phyloP scores from a whole-genome alignment of 1,140 invertebrate genomes.

The Pollicipes pollicipes region DNA sequence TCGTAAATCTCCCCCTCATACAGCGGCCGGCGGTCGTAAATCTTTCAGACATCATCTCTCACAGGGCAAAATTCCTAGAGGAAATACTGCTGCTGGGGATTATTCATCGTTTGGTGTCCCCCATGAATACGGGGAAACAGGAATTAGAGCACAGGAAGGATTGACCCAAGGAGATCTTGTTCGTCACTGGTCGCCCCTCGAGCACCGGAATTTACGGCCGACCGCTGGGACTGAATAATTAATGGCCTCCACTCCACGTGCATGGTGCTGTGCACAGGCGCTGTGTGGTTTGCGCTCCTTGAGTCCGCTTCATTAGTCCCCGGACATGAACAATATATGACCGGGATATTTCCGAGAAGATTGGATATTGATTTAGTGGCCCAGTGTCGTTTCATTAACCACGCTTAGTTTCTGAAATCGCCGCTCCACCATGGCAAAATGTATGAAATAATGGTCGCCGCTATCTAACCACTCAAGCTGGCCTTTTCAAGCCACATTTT shows the following conservation, averaged over 20 bases:
- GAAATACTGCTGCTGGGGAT: not conserved
- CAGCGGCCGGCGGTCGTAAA: not conserved
- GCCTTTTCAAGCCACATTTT: not conserved
- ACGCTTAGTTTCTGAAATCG: not conserved
- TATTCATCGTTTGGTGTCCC: slow-evolving; percentile 1
- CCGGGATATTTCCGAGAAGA: not conserved
- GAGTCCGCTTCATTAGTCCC: not conserved
- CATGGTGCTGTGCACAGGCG: not conserved
- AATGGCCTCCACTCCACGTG: not conserved
- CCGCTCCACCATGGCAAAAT: not conserved
- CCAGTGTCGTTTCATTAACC: not conserved
- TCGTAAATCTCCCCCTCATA: not conserved
- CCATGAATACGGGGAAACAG: not conserved
- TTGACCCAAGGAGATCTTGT: not conserved
- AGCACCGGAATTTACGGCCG: not conserved
- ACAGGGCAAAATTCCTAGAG: not conserved
- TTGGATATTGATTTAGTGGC: not conserved
- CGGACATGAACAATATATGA: not conserved
- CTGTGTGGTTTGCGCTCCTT: not conserved
- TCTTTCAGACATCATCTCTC: slow-evolving; percentile 1
- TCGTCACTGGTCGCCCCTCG: not conserved
- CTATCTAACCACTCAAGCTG: not conserved
- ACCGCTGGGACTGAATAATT: not conserved
- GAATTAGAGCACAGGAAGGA: not conserved
- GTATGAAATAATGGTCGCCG: not conserved